A percentile compares a stretch with the other conserved stretches of the same genome.
These are phyloP conservation scores for Dermolepida albohirtum DNA, from an alignment of 2,888 invertebrate species.

Conservation along the genomic window DNA sequence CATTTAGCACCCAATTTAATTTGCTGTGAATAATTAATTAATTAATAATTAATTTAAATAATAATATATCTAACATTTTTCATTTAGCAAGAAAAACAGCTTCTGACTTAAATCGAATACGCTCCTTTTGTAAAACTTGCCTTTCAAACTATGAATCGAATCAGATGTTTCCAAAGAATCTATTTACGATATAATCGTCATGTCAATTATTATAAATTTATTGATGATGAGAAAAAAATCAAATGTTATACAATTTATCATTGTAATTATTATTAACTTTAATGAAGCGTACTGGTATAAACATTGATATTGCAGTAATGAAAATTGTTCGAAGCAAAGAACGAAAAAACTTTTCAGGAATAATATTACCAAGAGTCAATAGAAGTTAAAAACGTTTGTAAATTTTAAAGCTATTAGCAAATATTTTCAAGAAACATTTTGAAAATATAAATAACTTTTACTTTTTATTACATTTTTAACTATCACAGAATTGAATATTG, in stretches of 20 bases:
- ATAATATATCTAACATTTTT: not conserved
- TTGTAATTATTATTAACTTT: conserved; percentile 53
- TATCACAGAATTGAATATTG: too few relatives aligned
- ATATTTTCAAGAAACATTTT: too few relatives aligned
- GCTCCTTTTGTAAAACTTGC: conserved; percentile 39
- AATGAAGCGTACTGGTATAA: conserved; percentile 1
- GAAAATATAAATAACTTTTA: too few relatives aligned
- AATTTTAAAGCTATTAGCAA: too few relatives aligned
- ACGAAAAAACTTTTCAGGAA: too few relatives aligned
- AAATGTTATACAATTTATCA: conserved; percentile 50
- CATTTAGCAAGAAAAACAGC: conserved; percentile 39
- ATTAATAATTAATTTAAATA: too few relatives aligned
- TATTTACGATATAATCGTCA: conserved; percentile 44
- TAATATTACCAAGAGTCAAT: too few relatives aligned
- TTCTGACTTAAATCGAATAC: conserved; percentile 49
- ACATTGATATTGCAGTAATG: conserved; percentile 2
- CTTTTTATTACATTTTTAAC: too few relatives aligned
- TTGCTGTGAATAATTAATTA: too few relatives aligned
- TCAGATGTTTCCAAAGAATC: conserved; percentile 37
- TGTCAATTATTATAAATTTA: conserved; percentile 50
- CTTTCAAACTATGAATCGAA: conserved; percentile 40
- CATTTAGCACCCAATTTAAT: too few relatives aligned
- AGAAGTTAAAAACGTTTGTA: too few relatives aligned
- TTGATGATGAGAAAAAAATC: conserved; percentile 34
- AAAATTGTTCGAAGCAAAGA: too few relatives aligned